A percentile compares a stretch with the other conserved stretches of the same genome.
These are phyloP conservation scores for Seriola rivoliana DNA, from an alignment of 2,113 vertebrate genomes.

Conservation along the genomic window DNA sequence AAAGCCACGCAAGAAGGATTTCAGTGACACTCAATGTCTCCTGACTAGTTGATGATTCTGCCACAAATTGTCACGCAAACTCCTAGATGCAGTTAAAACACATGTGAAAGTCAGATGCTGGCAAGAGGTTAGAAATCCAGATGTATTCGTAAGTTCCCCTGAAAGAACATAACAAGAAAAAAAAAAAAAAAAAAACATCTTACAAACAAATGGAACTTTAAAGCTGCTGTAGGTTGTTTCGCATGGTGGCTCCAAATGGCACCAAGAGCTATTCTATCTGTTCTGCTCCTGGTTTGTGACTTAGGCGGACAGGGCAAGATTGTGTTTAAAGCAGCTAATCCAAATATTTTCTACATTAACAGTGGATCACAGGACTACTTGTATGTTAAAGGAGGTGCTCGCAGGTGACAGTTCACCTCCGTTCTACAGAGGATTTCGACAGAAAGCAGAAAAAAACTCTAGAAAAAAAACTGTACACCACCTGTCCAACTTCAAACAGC, in stretches of 20 bases:
- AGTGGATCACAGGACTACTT: neutral
- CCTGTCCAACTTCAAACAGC: no score
- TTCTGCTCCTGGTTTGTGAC: neutral
- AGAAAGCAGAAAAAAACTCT: no score
- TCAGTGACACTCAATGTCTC: neutral
- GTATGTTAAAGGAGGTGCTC: no score
- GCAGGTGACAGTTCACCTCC: no score
- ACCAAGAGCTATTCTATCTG: neutral
- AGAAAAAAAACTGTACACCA: no score
- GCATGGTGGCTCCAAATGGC: neutral
- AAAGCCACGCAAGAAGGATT: neutral
- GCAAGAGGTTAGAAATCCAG: conserved; percentile 5
- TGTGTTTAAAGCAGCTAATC: neutral
- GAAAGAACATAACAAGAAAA: neutral
- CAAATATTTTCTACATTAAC: neutral
- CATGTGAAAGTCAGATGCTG: conserved; percentile 20
- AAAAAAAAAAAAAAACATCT: neutral
- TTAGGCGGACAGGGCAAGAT: neutral
- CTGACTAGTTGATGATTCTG: neutral
- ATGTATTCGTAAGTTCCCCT: conserved; percentile 8
- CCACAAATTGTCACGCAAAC: neutral
- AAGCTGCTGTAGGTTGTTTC: neutral
- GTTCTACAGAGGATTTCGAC: no score
- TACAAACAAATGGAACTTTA: conserved; percentile 1
- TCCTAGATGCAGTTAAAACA: conserved; percentile 1